Base-by-base conservation (phyloP, 2,888 invertebrate species). In the Calameuta idolon region DNA sequence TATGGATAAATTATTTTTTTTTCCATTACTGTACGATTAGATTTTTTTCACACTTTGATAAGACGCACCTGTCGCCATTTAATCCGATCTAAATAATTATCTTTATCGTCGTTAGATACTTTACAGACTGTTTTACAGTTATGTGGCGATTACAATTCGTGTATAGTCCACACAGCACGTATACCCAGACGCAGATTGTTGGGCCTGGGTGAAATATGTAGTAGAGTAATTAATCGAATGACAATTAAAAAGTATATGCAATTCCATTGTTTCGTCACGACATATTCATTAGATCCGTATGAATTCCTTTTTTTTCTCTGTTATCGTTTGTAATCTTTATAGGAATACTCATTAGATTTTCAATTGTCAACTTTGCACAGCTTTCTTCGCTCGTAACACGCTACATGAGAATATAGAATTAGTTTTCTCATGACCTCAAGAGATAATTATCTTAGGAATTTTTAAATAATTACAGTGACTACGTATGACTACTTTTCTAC, bases 111-210 rank as follows among this genome's bases (percentile, higher is more conserved):
- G 5, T 55, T 55, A 55, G 23, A 55, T 55, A 55, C 55, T 55
- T 55, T 55, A 55, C 23, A 55, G 55, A 55, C 23, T 55, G 55
- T 23, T 55, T 23, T 55, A 55, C 55, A 55, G 55, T 55, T 55
- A 23, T 5, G 23, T 78, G 80, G 80, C 79, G 81, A 75, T 81
- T 84, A 81, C 79, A 82, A 83, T 83, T 87, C 79, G 84, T 81
- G 81, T 89, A 89, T 89, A 89, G 89, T 89, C 89, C 84, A 89
- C 89, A 89, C 89, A 89, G 89, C 89, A 89, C 85, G 80, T 83
- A 76, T 83, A 78, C 77, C 81, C 80, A 80, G 81, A 68, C 55
- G n/a, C 74, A 55, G 23, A 55, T 23, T 55, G 55, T 55, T 55
- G 55, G 23, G 55, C 55, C 55, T 55, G 55, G 55, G 23, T 55